Base-by-base conservation (phyloP, 2,888 invertebrate genomes). In the Cyrtodaria siliqua region DNA sequence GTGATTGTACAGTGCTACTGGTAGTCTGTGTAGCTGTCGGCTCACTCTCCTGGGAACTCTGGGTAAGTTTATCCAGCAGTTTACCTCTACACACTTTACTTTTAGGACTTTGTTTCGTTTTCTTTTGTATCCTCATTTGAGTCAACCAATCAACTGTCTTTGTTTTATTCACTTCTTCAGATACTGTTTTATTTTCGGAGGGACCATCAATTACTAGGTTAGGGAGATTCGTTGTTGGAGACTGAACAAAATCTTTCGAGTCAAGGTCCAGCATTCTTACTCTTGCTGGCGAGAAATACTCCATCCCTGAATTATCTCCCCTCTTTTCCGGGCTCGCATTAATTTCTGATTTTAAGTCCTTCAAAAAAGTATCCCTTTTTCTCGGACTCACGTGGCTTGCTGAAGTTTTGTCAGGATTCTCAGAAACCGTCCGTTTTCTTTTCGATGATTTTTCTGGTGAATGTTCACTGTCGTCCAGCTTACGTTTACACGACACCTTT, bases 141-240 rank as follows among this genome's bases (percentile, higher is more conserved):
- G 86, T 87, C 52, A 88, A 68, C 88, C 88, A 88, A 64, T 88
- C 84, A 16, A 83, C 63, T 57, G 73, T 81, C 47, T 66, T 61
- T 24, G 59, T 70, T 64, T 62, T 69, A 0, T 67, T 66, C 23
- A 67, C 73, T 44, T 79, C 63, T 14, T 66, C 64, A 20, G 42
- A 23, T 12, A 33, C 26, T 57, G 56, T 38, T 20, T 55, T 18
- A 63, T 71, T 63, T 14, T 64, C 26, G 40, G 67, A 78, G 18
- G 82, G 79, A 49, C 82, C 82, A 56, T 87, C 86, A 14, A 83
- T 55, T 8, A 86, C 82, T 16, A 81, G 59, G 56, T 88, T 88
- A 42, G 88, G 88, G 0, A 88, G 74, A 61, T 84, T 83, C 3
- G 82, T 72, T 9, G 88, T 88, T 12, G 87, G 88, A 3, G 88